Base-by-base conservation (phyloP, 1,140 invertebrate genomes). In the Helicoverpa zea region DNA sequence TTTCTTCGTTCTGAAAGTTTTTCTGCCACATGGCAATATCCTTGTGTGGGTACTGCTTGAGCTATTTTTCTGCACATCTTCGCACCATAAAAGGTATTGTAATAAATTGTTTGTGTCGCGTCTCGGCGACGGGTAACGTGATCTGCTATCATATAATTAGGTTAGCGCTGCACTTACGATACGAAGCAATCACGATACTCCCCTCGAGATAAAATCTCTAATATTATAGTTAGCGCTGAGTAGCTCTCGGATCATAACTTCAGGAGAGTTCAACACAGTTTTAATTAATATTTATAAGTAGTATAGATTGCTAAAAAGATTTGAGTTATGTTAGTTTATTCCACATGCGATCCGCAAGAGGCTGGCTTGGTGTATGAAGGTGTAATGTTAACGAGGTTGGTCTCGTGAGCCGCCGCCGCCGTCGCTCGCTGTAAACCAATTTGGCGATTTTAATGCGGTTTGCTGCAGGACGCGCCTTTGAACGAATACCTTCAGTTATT, bases 381-480 rank as follows among this genome's bases (percentile, higher is more conserved):
- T 30, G 18, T 76, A 63, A 76, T 51, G 1, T 35, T 76, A 76
- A 76, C 74, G 16, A 64, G 74, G 47, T 64, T 63, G 63, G 74
- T 29, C 43, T 16, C 64, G 49, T 13, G 5, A 13, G 66, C 47
- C 18, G 18, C 12, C 66, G 47, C 9, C 49, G 23, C 7, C 68
- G 23, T 52, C 68, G 47, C 23, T 13, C 9, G 49, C 49, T 29
- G 49, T 72, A 72, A 72, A 43, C 16, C 49, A 72, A 72, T 54
- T 51, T 72, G 68, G 68, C n/a, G 23, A 72, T 54, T 72, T 72
- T 72, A 72, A 72, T 72, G 30, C 18, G 16, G 68, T 72, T 72
- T 72, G 49, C 49, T 14, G 12, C 18, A 72, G 49, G 10, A n/a
- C 68, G 18, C 9, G 68, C 68, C 68, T 72, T 54, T 72, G 49